Evolutionary conservation across 1,140 invertebrate species (phyloP).

Genomic region (Orchestia grillus): DNA sequence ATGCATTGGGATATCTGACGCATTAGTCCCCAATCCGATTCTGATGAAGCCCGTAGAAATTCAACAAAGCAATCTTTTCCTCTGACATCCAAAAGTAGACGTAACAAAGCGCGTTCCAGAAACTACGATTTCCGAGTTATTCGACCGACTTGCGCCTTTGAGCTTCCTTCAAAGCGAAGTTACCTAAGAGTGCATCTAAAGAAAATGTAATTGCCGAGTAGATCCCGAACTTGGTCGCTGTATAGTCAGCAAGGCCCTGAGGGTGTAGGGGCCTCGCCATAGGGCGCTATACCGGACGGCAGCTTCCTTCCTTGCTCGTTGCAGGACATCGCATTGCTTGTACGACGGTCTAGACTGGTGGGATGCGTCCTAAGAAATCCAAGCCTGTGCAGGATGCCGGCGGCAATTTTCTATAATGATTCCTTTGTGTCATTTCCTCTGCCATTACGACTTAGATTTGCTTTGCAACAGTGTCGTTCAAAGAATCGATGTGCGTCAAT

Average conservation of each 20-base stretch:
- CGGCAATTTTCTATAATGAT: constrained; percentile 31
- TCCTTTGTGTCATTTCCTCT: constrained; percentile 20
- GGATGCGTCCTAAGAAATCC: neutral
- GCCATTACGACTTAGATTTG: neutral
- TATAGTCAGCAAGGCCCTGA: neutral
- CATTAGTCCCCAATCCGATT: neutral
- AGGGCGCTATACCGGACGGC: neutral
- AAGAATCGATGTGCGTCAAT: neutral
- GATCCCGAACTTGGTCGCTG: neutral
- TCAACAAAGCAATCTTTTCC: neutral
- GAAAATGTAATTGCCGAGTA: neutral
- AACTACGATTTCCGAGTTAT: neutral
- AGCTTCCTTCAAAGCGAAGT: neutral
- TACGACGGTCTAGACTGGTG: neutral
- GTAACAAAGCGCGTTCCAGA: neutral
- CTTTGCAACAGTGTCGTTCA: neutral
- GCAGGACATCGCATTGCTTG: neutral
- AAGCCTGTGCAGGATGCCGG: constrained; percentile 4
- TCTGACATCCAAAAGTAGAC: neutral
- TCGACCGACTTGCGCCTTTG: neutral
- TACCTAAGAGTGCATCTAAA: neutral
- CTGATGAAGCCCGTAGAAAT: neutral
- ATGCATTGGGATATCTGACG: neutral
- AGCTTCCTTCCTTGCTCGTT: neutral
- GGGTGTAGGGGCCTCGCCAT: neutral